Percentiles rank a stretch among this genome's conserved stretches.
Evolutionary conservation across 2,888 invertebrate species (phyloP).

Genomic region (Oasisia sp.): DNA sequence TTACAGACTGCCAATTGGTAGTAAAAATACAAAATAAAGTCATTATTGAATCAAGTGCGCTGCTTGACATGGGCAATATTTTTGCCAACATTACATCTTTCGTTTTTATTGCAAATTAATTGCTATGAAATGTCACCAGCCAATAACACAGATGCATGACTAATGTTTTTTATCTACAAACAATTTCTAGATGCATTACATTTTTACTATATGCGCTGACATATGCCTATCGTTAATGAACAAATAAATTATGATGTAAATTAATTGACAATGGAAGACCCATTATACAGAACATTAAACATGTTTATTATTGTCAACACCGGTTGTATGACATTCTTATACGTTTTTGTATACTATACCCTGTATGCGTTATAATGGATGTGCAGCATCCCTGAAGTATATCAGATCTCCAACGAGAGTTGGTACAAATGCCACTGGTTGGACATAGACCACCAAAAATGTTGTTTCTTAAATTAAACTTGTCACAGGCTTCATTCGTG

Average conservation of each 20-base stretch:
- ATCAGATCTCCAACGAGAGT: background rate
- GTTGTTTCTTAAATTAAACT: background rate
- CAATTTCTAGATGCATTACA: no score
- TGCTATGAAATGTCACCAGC: no score
- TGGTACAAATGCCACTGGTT: background rate
- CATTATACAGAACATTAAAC: background rate
- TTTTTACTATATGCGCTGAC: no score
- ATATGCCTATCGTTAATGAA: background rate
- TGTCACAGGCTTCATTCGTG: background rate
- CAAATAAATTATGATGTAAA: background rate
- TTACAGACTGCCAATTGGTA: background rate
- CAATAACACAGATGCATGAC: no score
- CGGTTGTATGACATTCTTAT: conserved; percentile 1
- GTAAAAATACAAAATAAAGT: background rate
- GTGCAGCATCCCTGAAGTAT: background rate
- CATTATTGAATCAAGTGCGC: background rate
- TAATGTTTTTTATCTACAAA: no score
- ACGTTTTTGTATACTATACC: background rate
- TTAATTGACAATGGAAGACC: background rate
- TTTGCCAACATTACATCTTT: background rate
- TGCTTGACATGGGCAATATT: background rate
- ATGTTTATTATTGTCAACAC: background rate
- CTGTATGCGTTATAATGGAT: background rate
- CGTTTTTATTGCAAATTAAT: no score
- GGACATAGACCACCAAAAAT: no score